These are phyloP conservation scores for Saturnia japonica DNA, from an alignment of 2,888 invertebrate genomes.

Conservation along the genomic window DNA sequence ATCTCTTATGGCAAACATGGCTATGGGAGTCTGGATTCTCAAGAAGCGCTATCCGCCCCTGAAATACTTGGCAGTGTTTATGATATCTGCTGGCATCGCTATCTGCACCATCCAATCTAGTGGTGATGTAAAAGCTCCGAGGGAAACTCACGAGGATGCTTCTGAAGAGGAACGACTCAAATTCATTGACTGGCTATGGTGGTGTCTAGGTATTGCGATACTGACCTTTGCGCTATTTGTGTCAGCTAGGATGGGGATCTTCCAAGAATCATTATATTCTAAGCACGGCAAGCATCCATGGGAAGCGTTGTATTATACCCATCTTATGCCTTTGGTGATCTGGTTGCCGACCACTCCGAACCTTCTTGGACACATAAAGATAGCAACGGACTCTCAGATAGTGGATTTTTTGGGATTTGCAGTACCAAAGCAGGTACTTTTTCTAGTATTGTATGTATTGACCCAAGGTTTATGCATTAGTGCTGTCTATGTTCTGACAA, in stretches of 20 bases:
- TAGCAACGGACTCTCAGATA: slow-evolving; percentile 86
- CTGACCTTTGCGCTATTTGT: slow-evolving; percentile 94
- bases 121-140: slow-evolving; percentile 83
- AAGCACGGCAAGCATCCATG: slow-evolving; percentile 95
- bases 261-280: slow-evolving; percentile 93
- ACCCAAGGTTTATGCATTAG: slow-evolving; percentile 97
- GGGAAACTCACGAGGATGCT: slow-evolving; percentile 68
- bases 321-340: slow-evolving; percentile 93
- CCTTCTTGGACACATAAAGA: slow-evolving; percentile 87
- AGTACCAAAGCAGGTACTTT: slow-evolving; percentile 89
- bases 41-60: slow-evolving; percentile 90
- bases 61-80: slow-evolving; percentile 94
- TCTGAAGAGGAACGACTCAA: slow-evolving; percentile 65
- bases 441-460: slow-evolving; percentile 90
- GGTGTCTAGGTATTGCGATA: slow-evolving; percentile 88
- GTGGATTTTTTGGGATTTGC: slow-evolving; percentile 83
- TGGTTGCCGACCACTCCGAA: slow-evolving; percentile 91
- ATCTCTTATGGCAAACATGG: slow-evolving; percentile 97
- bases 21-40: slow-evolving; percentile 95
- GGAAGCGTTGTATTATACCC: slow-evolving; percentile 94
- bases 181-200: slow-evolving; percentile 82
- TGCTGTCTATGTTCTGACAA: slow-evolving; percentile 96
- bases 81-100: slow-evolving; percentile 96
- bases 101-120: slow-evolving; percentile 95
- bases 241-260: slow-evolving; percentile 97